Percentiles rank a stretch among this genome's conserved stretches.
phyloP scores from a whole-genome alignment of 2,113 vertebrate genomes.

The Ophiodon elongatus region DNA sequence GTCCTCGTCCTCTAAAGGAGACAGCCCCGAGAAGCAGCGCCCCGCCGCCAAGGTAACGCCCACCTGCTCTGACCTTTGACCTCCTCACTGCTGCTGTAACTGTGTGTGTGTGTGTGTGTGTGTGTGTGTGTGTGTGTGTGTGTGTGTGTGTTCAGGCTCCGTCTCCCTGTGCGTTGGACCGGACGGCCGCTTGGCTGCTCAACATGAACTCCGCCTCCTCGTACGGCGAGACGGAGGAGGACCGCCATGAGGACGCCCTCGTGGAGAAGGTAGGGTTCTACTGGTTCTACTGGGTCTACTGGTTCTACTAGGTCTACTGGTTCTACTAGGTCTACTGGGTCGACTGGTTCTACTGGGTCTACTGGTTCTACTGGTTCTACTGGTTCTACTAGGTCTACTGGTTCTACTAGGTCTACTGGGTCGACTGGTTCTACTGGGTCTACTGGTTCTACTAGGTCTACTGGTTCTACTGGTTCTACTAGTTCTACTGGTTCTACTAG shows the following conservation, averaged over 20 bases:
- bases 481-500: too few relatives aligned
- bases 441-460: neutral
- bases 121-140: constrained; percentile 17
- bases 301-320: neutral
- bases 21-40: constrained; percentile 90
- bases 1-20: constrained; percentile 95
- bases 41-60: constrained; percentile 82
- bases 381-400: too few relatives aligned
- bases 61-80: neutral
- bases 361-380: too few relatives aligned
- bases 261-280: constrained; percentile 91
- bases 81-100: neutral
- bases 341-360: too few relatives aligned
- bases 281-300: neutral
- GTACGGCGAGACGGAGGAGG: constrained; percentile 94
- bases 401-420: too few relatives aligned
- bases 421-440: too few relatives aligned
- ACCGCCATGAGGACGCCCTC: constrained; percentile 88
- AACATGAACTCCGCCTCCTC: constrained; percentile 94
- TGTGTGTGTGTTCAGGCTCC: constrained; percentile 90
- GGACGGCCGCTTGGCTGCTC: constrained; percentile 98
- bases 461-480: neutral
- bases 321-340: neutral
- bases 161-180: constrained; percentile 96
- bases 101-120: neutral